Percentiles rank a stretch among this genome's conserved stretches.
These are phyloP conservation scores for Rattus rattus DNA, from an alignment of 2,113 vertebrate genomes.

Conservation along the genomic window DNA sequence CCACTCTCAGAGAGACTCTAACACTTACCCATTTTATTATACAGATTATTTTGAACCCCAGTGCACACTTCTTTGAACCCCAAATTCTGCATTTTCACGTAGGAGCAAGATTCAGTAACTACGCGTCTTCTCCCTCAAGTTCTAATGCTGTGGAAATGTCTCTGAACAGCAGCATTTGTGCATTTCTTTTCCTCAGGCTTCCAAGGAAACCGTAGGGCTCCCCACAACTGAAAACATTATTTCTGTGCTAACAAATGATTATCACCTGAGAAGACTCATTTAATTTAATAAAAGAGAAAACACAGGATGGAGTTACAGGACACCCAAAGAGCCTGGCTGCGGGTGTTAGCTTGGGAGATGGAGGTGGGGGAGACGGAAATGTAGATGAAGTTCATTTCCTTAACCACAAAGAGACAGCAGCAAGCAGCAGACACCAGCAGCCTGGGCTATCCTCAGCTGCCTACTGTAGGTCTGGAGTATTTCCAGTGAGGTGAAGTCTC, in stretches of 20 bases:
- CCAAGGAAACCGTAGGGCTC: constrained; percentile 27
- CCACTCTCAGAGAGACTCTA: background rate
- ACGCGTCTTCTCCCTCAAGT: background rate
- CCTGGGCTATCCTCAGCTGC: background rate
- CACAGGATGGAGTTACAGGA: constrained; percentile 2
- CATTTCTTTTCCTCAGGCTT: constrained; percentile 16
- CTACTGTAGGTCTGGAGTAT: background rate
- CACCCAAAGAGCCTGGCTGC: background rate
- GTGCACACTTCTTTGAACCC: background rate
- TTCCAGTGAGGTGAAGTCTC: constrained; percentile 25
- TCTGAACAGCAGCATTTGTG: constrained; percentile 36
- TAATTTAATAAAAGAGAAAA: constrained; percentile 59
- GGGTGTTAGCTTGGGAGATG: background rate
- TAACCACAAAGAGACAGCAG: constrained; percentile 56
- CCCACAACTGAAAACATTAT: constrained; percentile 14
- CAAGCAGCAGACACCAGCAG: constrained; percentile 39
- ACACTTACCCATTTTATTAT: background rate
- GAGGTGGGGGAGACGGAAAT: background rate
- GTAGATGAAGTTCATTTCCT: constrained; percentile 57
- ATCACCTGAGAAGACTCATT: constrained; percentile 32
- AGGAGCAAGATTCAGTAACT: constrained; percentile 19
- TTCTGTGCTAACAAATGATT: constrained; percentile 49
- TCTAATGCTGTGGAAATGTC: background rate
- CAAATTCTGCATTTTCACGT: constrained; percentile 8
- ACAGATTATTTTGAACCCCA: background rate